Conservation (phyloP, 2,113 vertebrate genomes). For the Climacteris rufus region DNA sequence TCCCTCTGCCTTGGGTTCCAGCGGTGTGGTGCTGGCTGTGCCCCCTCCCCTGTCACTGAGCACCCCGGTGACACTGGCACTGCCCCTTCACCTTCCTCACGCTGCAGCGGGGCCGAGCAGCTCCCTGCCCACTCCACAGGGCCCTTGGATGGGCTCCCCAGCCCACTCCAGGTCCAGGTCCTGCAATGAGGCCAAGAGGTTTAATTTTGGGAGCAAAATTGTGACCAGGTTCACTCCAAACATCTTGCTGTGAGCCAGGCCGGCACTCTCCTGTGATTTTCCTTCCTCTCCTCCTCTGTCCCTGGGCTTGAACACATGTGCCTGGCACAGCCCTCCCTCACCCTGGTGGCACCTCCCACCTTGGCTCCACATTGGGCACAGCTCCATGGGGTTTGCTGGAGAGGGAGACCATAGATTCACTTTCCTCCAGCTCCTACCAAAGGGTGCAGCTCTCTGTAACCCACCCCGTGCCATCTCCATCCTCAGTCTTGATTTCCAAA, state of each 20-base stretch:
- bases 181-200: not conserved
- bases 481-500: not conserved
- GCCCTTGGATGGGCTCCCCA: not conserved
- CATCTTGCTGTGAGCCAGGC: rapidly evolving
- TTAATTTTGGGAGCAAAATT: not conserved
- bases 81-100: not conserved
- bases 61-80: rapidly evolving
- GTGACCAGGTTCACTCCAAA: not conserved
- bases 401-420: rapidly evolving
- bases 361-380: not conserved
- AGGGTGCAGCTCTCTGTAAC: not conserved
- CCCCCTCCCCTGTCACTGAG: rapidly evolving
- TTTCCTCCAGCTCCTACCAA: not conserved
- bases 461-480: rapidly evolving
- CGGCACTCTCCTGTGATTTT: not conserved
- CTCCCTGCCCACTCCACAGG: not conserved
- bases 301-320: not conserved
- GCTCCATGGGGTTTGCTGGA: not conserved
- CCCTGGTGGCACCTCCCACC: not conserved
- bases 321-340: not conserved
- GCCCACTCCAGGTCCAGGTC: not conserved
- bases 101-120: rapidly evolving
- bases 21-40: not conserved
- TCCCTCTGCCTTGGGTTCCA: not conserved
- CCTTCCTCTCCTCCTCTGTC: not conserved